phyloP scores from a whole-genome alignment of 2,888 invertebrate species.

The Amblyjoppa proteus region DNA sequence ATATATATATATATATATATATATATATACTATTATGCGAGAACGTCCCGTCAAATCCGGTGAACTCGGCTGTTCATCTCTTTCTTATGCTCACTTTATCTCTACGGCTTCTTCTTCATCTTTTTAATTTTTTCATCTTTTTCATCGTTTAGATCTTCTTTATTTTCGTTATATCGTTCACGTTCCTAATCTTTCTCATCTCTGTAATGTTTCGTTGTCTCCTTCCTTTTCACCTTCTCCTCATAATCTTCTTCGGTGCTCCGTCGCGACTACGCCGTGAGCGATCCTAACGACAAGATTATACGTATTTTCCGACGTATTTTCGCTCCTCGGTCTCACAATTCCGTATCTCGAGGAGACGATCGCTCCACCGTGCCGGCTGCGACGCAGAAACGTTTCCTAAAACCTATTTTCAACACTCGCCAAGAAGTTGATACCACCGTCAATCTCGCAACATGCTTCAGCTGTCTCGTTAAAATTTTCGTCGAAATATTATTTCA shows the following conservation, averaged over 20 bases:
- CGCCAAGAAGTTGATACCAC: background rate
- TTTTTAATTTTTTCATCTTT: too few relatives aligned
- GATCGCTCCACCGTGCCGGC: conserved; percentile 67
- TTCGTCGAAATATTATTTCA: background rate
- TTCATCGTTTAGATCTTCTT: too few relatives aligned
- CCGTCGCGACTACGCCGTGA: conserved; percentile 6
- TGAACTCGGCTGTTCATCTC: conserved; percentile 1
- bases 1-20: background rate
- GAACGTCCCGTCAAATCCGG: conserved; percentile 4
- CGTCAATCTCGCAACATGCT: background rate
- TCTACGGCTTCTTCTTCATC: background rate
- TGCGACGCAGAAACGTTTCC: conserved; percentile 1
- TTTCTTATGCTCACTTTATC: background rate
- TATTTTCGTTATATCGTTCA: too few relatives aligned
- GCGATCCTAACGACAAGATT: conserved; percentile 30
- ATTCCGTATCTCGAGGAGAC: conserved; percentile 44
- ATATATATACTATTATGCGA: background rate
- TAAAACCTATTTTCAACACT: background rate
- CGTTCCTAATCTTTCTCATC: too few relatives aligned
- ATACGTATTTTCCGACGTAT: conserved; percentile 40
- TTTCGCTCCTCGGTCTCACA: conserved; percentile 26
- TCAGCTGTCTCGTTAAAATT: too few relatives aligned
- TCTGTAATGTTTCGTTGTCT: too few relatives aligned
- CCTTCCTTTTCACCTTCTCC: background rate
- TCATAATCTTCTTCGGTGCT: background rate